Evolutionary conservation across 2,113 vertebrate species (phyloP).

Genomic region (Acanthochromis polyacanthus): DNA sequence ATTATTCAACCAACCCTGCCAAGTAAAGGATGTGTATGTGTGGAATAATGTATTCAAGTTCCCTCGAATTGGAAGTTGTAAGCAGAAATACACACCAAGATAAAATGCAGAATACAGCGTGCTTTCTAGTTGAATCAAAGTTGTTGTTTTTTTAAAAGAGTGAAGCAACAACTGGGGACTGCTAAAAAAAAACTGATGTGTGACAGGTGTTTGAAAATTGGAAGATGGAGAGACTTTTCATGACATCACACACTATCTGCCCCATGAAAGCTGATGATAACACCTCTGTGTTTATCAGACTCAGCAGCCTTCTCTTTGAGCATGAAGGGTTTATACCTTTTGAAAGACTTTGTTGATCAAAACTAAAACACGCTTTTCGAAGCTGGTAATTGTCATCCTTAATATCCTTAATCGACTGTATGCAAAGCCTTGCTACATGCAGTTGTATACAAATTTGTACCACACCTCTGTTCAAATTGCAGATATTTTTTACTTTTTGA

Average conservation of each 20-base stretch:
- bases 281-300: slow-evolving; percentile 1
- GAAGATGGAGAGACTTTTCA: not conserved
- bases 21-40: slow-evolving; percentile 42
- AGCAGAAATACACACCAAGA: slow-evolving; percentile 1
- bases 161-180: not conserved
- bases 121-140: slow-evolving; percentile 1
- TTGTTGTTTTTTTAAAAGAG: no score
- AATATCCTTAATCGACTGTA: not conserved
- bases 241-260: slow-evolving; percentile 7
- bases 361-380: not conserved
- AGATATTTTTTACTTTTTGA: not conserved
- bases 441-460: not conserved
- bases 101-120: not conserved
- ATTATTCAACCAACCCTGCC: slow-evolving; percentile 14
- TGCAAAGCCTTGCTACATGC: no score
- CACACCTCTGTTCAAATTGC: not conserved
- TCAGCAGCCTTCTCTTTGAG: slow-evolving; percentile 11
- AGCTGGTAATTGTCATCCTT: not conserved
- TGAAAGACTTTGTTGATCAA: not conserved
- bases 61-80: slow-evolving; percentile 17
- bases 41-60: slow-evolving; percentile 40
- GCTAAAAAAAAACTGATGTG: not conserved
- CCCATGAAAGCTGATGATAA: slow-evolving; percentile 1
- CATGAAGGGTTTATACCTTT: not conserved
- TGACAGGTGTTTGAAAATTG: slow-evolving; percentile 1